These are phyloP conservation scores for Eristalinus sepulchralis DNA, from an alignment of 2,888 invertebrate genomes.

Conservation along the genomic window DNA sequence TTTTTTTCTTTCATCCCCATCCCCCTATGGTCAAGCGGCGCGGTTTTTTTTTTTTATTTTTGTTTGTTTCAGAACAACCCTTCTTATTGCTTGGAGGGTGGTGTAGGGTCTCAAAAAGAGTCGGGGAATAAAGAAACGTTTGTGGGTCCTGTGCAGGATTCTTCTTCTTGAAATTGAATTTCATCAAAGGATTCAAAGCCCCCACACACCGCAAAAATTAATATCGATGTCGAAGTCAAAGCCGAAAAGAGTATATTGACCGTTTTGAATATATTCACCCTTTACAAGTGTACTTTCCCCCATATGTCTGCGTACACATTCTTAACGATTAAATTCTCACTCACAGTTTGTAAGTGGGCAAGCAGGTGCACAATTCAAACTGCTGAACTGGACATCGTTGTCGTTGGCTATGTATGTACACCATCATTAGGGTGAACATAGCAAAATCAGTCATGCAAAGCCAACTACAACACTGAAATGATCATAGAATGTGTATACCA, in stretches of 20 bases:
- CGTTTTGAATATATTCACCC: not conserved
- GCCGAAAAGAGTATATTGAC: no score
- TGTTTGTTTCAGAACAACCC: conserved; percentile 18
- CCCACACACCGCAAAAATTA: no score
- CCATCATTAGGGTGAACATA: not conserved
- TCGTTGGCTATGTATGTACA: not conserved
- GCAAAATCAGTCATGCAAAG: conserved; percentile 44
- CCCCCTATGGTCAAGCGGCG: conserved; percentile 13
- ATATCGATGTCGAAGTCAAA: no score
- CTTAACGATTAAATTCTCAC: not conserved
- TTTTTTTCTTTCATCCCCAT: conserved; percentile 7
- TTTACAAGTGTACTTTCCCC: not conserved
- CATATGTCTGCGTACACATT: not conserved
- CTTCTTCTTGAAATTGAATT: no score
- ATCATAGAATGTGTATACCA: conserved; percentile 39
- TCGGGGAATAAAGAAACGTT: not conserved
- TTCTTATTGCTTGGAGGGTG: conserved; percentile 30
- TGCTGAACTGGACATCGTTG: conserved; percentile 12
- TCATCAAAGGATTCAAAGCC: no score
- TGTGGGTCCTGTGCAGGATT: no score
- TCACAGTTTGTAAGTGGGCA: not conserved
- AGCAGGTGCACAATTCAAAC: conserved; percentile 38
- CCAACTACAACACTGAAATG: conserved; percentile 43
- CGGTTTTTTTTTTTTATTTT: not conserved
- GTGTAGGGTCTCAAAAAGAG: not conserved